phyloP scores from a whole-genome alignment of 2,113 vertebrate genomes.

The Pedionomus torquatus region DNA sequence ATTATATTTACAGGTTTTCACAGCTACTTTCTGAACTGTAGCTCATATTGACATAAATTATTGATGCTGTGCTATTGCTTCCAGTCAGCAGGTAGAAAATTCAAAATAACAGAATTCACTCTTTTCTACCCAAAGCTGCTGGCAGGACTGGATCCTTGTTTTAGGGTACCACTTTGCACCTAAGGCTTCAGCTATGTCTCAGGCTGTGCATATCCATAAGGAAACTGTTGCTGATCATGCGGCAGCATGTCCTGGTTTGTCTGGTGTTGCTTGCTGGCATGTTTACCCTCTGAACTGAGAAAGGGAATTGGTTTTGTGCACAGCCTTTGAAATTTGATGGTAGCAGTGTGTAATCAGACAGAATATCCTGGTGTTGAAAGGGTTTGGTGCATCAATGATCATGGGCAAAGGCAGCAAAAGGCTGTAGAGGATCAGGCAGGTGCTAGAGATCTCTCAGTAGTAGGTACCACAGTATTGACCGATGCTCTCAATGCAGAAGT shows the following conservation, averaged over 20 bases:
- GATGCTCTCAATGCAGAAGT: background rate
- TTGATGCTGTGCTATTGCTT: background rate
- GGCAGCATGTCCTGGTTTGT: background rate
- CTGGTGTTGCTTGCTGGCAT: background rate
- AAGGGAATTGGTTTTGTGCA: background rate
- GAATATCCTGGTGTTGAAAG: background rate
- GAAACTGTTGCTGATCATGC: accelerated
- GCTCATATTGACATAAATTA: background rate
- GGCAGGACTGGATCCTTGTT: background rate
- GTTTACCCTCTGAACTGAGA: background rate
- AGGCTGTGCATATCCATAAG: background rate
- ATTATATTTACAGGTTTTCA: background rate
- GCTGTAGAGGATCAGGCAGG: background rate
- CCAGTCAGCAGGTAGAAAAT: background rate
- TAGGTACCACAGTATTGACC: background rate
- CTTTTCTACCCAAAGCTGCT: background rate
- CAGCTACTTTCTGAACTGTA: background rate
- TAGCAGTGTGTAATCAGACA: background rate
- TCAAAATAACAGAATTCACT: background rate
- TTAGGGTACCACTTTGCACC: background rate
- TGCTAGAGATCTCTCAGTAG: background rate
- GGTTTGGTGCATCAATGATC: background rate
- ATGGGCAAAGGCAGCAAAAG: background rate
- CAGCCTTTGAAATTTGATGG: background rate
- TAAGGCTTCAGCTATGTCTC: background rate